Evolutionary conservation across 2,113 vertebrate species (phyloP).

Genomic region (Ailuropoda melanoleuca): DNA sequence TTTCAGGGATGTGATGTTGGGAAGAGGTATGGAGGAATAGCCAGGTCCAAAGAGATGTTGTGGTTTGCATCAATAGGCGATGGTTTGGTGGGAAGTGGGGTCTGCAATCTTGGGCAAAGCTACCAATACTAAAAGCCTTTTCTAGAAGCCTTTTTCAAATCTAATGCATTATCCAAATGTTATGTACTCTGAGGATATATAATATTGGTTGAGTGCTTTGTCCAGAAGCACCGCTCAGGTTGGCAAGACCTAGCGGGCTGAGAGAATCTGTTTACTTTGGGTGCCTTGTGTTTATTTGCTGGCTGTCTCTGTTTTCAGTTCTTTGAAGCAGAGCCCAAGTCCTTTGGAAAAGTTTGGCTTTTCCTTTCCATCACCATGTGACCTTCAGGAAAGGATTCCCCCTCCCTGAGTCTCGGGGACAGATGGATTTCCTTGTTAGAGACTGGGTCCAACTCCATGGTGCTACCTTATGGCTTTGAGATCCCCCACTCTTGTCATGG

Average conservation of each 20-base stretch:
- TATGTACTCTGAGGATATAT: neutral
- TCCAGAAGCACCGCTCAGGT: neutral
- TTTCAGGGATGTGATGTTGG: neutral
- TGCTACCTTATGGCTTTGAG: slow-evolving; percentile 63
- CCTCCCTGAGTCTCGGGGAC: slow-evolving; percentile 44
- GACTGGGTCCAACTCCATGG: slow-evolving; percentile 34
- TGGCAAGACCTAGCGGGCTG: neutral
- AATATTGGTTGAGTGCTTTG: neutral
- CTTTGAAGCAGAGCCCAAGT: neutral
- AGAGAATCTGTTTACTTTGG: neutral
- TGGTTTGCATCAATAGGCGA: neutral
- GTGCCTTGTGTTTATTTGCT: neutral
- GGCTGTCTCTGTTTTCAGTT: neutral
- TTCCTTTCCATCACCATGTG: neutral
- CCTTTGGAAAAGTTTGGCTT: neutral
- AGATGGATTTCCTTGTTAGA: slow-evolving; percentile 60
- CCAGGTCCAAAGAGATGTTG: neutral
- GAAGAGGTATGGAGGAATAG: neutral
- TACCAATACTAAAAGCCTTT: neutral
- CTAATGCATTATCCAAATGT: neutral
- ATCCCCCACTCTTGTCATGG: neutral
- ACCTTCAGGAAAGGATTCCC: slow-evolving; percentile 61
- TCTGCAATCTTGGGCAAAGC: neutral
- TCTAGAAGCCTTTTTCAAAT: neutral
- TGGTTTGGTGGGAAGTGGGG: neutral